These are phyloP conservation scores for Drosophila tsacasi DNA, from an alignment of 1,140 invertebrate species.

Conservation along the genomic window DNA sequence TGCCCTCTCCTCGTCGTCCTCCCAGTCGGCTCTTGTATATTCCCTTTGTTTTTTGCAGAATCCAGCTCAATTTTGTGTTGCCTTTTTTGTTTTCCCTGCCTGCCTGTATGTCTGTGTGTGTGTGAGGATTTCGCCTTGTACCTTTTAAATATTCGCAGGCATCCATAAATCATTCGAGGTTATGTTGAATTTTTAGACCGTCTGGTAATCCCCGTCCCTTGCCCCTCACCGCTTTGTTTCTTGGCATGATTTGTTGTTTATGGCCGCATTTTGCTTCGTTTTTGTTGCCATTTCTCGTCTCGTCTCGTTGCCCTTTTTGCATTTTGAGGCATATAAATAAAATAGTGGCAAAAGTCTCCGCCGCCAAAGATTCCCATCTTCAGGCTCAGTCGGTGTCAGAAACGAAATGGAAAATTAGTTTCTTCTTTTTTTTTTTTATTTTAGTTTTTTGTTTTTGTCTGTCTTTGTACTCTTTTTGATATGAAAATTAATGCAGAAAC, in stretches of 20 bases:
- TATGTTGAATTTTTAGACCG: constrained; percentile 82
- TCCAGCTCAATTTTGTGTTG: constrained; percentile 46
- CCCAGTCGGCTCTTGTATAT: constrained; percentile 21
- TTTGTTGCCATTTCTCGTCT: constrained; percentile 44
- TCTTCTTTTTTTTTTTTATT: constrained; percentile 16
- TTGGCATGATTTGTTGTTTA: constrained; percentile 82
- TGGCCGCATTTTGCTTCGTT: constrained; percentile 65
- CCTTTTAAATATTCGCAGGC: constrained; percentile 83
- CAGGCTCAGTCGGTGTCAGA: constrained; percentile 44
- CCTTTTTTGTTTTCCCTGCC: constrained; percentile 26
- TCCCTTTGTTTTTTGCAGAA: constrained; percentile 51
- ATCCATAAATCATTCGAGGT: constrained; percentile 83
- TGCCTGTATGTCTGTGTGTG: background rate
- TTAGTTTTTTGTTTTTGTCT: background rate
- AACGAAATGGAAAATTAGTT: constrained; percentile 66
- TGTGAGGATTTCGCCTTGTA: constrained; percentile 52
- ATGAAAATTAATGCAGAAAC: constrained; percentile 62
- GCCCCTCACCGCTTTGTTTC: constrained; percentile 24
- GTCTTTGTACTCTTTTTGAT: constrained; percentile 25
- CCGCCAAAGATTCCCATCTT: constrained; percentile 41
- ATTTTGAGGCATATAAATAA: constrained; percentile 73
- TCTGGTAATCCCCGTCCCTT: constrained; percentile 32
- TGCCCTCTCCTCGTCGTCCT: background rate
- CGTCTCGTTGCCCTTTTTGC: constrained; percentile 48
- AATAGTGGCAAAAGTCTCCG: constrained; percentile 66